Base-by-base conservation (phyloP, 2,888 invertebrate species). In the Plutella xylostella region DNA sequence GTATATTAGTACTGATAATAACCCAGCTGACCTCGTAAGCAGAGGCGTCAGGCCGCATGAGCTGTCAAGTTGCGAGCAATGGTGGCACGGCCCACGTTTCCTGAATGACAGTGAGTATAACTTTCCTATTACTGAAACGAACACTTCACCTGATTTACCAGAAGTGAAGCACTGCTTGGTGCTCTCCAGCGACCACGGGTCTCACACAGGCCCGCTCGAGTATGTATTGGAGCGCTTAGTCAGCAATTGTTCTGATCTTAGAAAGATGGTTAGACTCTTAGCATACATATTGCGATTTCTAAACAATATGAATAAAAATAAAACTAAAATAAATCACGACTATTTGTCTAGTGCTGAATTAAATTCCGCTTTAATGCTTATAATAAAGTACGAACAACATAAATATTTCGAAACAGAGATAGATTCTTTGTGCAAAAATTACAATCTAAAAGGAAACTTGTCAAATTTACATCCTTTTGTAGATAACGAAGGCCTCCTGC, bases 1-100 rank as follows among this genome's bases (percentile, higher is more conserved):
- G 3, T 48, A 48, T 38, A 45, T 51, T 4, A 25, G n/a, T 15
- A 46, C 52, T 17, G 15, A 31, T n/a, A 43, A 50, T 12, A 50
- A n/a, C n/a, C n/a, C n/a, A n/a, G n/a, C n/a, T n/a, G n/a, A n/a
- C n/a, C n/a, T n/a, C n/a, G n/a, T n/a, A n/a, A n/a, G n/a, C n/a
- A n/a, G n/a, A n/a, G n/a, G n/a, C n/a, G n/a, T n/a, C n/a, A n/a
- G n/a, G n/a, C n/a, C n/a, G n/a, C n/a, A n/a, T n/a, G n/a, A n/a
- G n/a, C n/a, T n/a, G n/a, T n/a, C n/a, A n/a, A n/a, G n/a, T n/a
- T n/a, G n/a, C n/a, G n/a, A n/a, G n/a, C n/a, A n/a, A n/a, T n/a
- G n/a, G n/a, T n/a, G n/a, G n/a, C n/a, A n/a, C n/a, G n/a, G n/a
- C n/a, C n/a, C n/a, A n/a, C n/a, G n/a, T 1, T 49, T 46, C 20